Base-by-base conservation (phyloP, 2,113 vertebrate species). In the Heterotilapia buettikoferi region DNA sequence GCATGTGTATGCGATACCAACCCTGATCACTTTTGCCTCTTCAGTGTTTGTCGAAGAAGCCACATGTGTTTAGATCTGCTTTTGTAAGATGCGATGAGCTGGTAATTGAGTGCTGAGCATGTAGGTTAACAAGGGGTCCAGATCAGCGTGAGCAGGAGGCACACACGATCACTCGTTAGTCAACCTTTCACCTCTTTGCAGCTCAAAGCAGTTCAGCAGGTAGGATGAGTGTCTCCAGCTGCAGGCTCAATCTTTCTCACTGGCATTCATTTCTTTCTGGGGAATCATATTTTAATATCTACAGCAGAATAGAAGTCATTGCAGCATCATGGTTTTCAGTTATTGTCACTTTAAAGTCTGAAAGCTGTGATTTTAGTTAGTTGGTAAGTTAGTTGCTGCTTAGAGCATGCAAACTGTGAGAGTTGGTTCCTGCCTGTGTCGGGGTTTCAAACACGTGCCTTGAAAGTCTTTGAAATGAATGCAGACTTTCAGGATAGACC, bases 181-280 rank as follows among this genome's bases (percentile, higher is more conserved):
- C 91, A 92, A 92, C 93, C 93, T 94, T 94, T 95, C 90, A 94
- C 92, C 92, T 93, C 50, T 78, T 43, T 53, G 57, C 9, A 86
- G 89, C 91, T 88, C 68, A 76, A 71, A 93, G 89, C 31, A 11
- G 36, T 88, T 85, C n/a, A 85, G 83, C 91, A 87, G 87, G 94
- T 90, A 93, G 83, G 71, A 76, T 84, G 82, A 83, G 68, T 33
- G 83, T 85, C 52, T 82, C 81, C 83, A 87, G 43, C 47, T 47
- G 73, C 56, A 47, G 68, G 83, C 88, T 76, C 73, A 84, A 16
- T 83, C 76, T 56, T 45, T 19, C 43, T 84, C 24, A 24, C n/a
- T 24, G 9, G 9, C 19, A 54, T 81, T 38, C 4, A 36, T 59
- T 57, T 26, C 71, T 50, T 31, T 76, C 24, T 50, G 43, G 43